These are phyloP conservation scores for Dilophus febrilis DNA, from an alignment of 2,888 invertebrate species.

Conservation along the genomic window DNA sequence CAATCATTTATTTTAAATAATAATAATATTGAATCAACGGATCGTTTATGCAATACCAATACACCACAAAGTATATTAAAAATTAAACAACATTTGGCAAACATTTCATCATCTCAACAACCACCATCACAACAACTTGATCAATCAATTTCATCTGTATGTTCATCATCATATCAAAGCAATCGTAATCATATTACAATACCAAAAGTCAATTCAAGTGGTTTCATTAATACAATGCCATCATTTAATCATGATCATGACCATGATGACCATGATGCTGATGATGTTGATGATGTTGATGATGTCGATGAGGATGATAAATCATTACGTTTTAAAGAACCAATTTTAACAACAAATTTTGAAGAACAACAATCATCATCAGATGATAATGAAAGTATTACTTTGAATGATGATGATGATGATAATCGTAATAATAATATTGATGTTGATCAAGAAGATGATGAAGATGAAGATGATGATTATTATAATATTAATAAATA, in stretches of 20 bases:
- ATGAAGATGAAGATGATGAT: neutral
- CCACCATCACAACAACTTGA: too few relatives aligned
- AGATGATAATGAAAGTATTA: neutral
- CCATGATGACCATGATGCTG: too few relatives aligned
- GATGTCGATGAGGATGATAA: constrained; percentile 8
- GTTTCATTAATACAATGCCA: too few relatives aligned
- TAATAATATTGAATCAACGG: too few relatives aligned
- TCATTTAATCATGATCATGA: neutral
- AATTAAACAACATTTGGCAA: neutral
- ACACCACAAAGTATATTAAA: constrained; percentile 6
- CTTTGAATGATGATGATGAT: neutral
- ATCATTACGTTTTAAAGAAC: constrained; percentile 11
- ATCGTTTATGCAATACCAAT: neutral
- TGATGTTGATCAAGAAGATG: neutral
- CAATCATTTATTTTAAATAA: too few relatives aligned
- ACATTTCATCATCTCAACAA: neutral
- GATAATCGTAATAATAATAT: too few relatives aligned
- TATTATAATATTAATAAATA: too few relatives aligned
- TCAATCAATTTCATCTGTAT: neutral
- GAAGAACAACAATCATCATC: neutral
- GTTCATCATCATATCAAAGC: constrained; percentile 1
- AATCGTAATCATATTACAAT: neutral
- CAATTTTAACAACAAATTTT: constrained; percentile 1
- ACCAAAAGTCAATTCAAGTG: neutral
- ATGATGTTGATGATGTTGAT: too few relatives aligned